Percentiles rank a stretch among this genome's conserved stretches.
Evolutionary conservation across 2,888 invertebrate species (phyloP).

Genomic region (Limnephilus marmoratus): DNA sequence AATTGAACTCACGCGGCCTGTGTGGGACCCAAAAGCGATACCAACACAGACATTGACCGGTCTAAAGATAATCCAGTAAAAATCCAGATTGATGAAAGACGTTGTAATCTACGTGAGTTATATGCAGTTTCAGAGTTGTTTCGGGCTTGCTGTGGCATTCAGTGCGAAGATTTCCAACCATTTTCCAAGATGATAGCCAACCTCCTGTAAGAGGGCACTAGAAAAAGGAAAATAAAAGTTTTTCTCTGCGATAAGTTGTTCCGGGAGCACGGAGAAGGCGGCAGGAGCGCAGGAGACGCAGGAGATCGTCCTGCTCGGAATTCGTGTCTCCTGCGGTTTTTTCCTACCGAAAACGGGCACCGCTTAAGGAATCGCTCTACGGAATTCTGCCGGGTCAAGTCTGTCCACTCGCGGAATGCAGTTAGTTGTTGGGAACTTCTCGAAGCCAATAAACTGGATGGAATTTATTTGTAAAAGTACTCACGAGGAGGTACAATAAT

Average conservation of each 20-base stretch:
- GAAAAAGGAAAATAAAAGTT: too few species aligned
- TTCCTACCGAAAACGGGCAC: constrained; percentile 42
- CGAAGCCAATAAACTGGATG: constrained; percentile 41
- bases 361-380: neutral
- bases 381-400: constrained; percentile 16
- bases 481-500: neutral
- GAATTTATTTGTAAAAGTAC: constrained; percentile 45
- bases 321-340: constrained; percentile 45
- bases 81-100: neutral
- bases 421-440: neutral
- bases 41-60: too few species aligned
- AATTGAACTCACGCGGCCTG: too few species aligned
- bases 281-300: neutral
- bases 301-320: constrained; percentile 24
- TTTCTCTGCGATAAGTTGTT: neutral
- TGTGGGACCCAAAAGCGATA: too few species aligned
- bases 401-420: constrained; percentile 32
- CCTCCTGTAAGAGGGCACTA: neutral
- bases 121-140: neutral
- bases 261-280: neutral
- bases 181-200: neutral
- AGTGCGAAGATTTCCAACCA: neutral
- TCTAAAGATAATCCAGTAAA: neutral
- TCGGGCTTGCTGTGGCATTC: too few species aligned
- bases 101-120: neutral